These are phyloP conservation scores for Pinctada fucata DNA, from an alignment of 2,888 invertebrate species.

Conservation along the genomic window DNA sequence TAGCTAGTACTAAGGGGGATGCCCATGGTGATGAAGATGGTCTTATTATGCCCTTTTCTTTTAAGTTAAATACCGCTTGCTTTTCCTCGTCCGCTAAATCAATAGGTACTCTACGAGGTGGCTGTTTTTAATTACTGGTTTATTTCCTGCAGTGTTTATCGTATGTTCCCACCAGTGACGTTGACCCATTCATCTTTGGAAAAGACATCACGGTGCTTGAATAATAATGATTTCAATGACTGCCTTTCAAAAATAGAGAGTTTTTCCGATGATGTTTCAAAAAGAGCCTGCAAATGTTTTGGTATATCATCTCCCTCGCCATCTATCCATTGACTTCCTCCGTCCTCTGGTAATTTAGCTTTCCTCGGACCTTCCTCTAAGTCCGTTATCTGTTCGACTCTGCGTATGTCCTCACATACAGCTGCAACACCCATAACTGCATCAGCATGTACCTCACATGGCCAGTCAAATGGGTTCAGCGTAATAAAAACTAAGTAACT, in stretches of 20 bases:
- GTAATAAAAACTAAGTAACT: no score
- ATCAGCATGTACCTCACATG: background rate
- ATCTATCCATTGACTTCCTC: background rate
- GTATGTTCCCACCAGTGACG: conserved; percentile 3
- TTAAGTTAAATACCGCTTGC: background rate
- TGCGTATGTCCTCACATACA: background rate
- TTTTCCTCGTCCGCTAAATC: conserved; percentile 22
- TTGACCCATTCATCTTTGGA: conserved; percentile 38
- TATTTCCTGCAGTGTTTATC: no score
- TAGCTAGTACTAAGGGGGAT: conserved; percentile 20
- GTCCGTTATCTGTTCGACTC: background rate
- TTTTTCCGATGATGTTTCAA: background rate
- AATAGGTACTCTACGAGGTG: conserved; percentile 33
- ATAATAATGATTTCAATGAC: conserved; percentile 5
- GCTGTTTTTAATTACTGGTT: conserved; percentile 29
- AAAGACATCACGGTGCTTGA: conserved; percentile 29
- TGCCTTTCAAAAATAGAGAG: background rate
- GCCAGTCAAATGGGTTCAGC: background rate
- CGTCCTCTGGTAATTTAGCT: background rate
- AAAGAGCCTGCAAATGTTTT: background rate
- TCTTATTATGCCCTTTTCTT: conserved; percentile 31
- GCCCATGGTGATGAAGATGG: conserved; percentile 36
- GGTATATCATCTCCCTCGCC: background rate
- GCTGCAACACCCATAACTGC: background rate
- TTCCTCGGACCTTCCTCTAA: background rate